A percentile compares a stretch with the other conserved stretches of the same genome.
These are phyloP conservation scores for Drosophila malerkotliana DNA, from an alignment of 1,140 invertebrate genomes.

Conservation along the genomic window DNA sequence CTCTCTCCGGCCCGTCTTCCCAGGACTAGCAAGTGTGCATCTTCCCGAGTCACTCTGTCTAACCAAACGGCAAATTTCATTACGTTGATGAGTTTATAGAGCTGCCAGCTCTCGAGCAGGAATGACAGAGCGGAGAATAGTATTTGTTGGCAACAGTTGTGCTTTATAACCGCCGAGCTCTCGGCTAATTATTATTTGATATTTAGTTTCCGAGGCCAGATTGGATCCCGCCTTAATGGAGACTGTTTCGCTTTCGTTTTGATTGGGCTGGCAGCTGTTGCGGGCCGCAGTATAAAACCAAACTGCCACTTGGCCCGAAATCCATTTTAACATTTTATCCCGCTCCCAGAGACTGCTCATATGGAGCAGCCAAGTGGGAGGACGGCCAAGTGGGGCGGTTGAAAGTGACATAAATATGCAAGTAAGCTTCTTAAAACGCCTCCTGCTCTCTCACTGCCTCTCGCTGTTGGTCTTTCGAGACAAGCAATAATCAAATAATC, in stretches of 20 bases:
- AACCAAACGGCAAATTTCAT: constrained; percentile 60
- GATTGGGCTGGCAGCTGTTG: constrained; percentile 40
- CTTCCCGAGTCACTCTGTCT: constrained; percentile 16
- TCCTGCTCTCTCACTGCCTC: constrained; percentile 5
- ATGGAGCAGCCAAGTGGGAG: background rate
- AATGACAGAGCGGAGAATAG: background rate
- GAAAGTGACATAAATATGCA: constrained; percentile 75
- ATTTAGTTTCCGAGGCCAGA: constrained; percentile 42
- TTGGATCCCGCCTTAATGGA: background rate
- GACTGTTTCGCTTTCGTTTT: constrained; percentile 1
- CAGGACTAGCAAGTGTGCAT: background rate
- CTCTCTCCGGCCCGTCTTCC: background rate
- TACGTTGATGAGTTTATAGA: constrained; percentile 77
- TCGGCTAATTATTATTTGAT: constrained; percentile 55
- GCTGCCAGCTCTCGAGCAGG: constrained; percentile 45
- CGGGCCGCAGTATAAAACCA: background rate
- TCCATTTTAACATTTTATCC: too few relatives aligned
- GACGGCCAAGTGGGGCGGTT: background rate
- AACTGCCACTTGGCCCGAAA: too few relatives aligned
- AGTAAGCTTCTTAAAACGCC: constrained; percentile 73
- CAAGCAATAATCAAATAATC: too few relatives aligned
- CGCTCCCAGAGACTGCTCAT: background rate
- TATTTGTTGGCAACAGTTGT: constrained; percentile 47
- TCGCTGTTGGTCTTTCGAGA: too few relatives aligned
- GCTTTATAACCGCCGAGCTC: constrained; percentile 53